Evolutionary conservation across 1,140 invertebrate genomes (phyloP).

Genomic region (Pogonomyrmex californicus): DNA sequence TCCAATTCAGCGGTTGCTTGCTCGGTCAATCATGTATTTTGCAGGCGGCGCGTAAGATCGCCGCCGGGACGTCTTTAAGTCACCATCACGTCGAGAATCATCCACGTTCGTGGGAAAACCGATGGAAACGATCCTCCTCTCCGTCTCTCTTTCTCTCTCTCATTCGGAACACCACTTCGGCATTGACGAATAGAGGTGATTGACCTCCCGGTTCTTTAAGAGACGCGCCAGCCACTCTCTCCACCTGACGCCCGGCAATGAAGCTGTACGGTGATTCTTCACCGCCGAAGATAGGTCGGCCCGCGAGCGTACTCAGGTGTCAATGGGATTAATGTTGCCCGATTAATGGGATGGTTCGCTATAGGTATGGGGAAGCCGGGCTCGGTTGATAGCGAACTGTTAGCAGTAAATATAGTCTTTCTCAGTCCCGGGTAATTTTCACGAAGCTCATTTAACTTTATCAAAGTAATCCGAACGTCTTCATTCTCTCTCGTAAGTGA

Average conservation of each 20-base stretch:
- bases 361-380: conserved; percentile 5
- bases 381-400: conserved; percentile 15
- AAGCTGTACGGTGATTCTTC: conserved; percentile 63
- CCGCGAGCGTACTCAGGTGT: conserved; percentile 39
- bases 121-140: conserved; percentile 55
- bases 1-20: conserved; percentile 26
- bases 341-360: conserved; percentile 53
- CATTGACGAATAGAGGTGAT: conserved; percentile 66
- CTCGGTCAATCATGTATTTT: conserved; percentile 35
- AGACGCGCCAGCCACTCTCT: conserved; percentile 60
- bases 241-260: conserved; percentile 54
- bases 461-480: conserved; percentile 35
- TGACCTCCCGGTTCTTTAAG: conserved; percentile 56
- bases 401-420: conserved; percentile 46
- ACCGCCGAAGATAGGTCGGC: conserved; percentile 52
- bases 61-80: conserved; percentile 39
- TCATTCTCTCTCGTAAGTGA: neutral
- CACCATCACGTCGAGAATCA: conserved; percentile 43
- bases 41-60: neutral
- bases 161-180: conserved; percentile 43
- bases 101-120: conserved; percentile 54
- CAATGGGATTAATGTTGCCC: conserved; percentile 62
- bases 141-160: conserved; percentile 42
- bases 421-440: conserved; percentile 26
- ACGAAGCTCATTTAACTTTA: conserved; percentile 36